Percentiles rank a stretch among this genome's conserved stretches.
Evolutionary conservation across 1,140 invertebrate genomes (phyloP).

Genomic region (Nephotettix cincticeps): DNA sequence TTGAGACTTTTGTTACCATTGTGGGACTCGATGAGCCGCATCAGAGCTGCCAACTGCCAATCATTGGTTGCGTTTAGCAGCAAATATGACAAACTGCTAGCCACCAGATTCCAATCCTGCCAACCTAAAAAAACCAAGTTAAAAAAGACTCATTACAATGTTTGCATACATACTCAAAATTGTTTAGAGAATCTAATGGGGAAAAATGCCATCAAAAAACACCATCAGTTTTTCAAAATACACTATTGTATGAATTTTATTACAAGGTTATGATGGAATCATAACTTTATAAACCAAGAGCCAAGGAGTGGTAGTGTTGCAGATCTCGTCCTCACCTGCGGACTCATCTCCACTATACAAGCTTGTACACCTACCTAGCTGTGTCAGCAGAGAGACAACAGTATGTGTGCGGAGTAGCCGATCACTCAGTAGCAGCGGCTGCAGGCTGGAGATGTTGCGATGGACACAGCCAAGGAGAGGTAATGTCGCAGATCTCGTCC

Average conservation of each 20-base stretch:
- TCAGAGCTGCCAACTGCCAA: conserved; percentile 53
- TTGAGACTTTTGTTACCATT: conserved; percentile 22
- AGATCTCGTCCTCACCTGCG: conserved; percentile 30
- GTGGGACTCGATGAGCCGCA: conserved; percentile 44
- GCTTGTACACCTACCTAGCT: conserved; percentile 38
- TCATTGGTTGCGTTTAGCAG: conserved; percentile 54
- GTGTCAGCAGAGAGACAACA: conserved; percentile 33
- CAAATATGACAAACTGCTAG: conserved; percentile 54
- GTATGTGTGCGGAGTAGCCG: conserved; percentile 28
- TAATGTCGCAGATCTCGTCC: conserved; percentile 26
- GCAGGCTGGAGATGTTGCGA: conserved; percentile 28
- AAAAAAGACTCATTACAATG: too few relatives aligned
- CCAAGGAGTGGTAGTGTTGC: conserved; percentile 36
- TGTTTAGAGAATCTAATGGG: too few relatives aligned
- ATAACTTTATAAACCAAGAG: too few relatives aligned
- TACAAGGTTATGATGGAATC: too few relatives aligned
- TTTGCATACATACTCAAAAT: too few relatives aligned
- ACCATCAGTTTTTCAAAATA: too few relatives aligned
- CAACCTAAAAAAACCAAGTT: conserved; percentile 51
- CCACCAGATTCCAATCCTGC: conserved; percentile 54
- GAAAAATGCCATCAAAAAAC: too few relatives aligned
- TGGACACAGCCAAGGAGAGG: conserved; percentile 36
- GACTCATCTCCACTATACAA: conserved; percentile 60
- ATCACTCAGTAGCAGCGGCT: conserved; percentile 35
- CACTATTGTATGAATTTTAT: too few relatives aligned